Conservation (phyloP, 2,888 invertebrate species). For the Tenthredo distinguenda region DNA sequence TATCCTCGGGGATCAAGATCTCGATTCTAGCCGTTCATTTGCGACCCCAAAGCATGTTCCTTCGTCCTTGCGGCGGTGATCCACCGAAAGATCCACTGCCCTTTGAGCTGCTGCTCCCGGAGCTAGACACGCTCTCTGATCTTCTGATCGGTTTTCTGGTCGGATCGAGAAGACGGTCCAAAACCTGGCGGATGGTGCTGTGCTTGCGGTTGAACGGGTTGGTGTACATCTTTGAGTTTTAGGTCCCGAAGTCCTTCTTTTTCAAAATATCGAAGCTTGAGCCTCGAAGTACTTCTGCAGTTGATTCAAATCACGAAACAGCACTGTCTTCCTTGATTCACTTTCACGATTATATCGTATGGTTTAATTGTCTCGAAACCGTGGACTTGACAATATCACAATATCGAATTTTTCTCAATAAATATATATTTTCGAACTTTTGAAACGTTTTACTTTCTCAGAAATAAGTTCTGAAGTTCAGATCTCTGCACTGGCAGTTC, state of each 20-base stretch:
- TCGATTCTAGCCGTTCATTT: slow-evolving; percentile 64
- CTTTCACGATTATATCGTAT: slow-evolving; percentile 8
- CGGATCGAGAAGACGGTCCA: slow-evolving; percentile 83
- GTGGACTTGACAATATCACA: neutral
- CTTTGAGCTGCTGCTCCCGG: slow-evolving; percentile 66
- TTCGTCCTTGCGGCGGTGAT: slow-evolving; percentile 61
- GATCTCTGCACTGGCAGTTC: slow-evolving; percentile 6
- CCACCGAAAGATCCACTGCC: slow-evolving; percentile 67
- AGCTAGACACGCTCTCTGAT: slow-evolving; percentile 73
- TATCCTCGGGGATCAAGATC: slow-evolving; percentile 1
- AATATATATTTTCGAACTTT: neutral
- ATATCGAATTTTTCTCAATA: neutral
- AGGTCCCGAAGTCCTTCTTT: neutral
- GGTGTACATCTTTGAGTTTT: slow-evolving; percentile 81
- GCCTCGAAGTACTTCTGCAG: neutral
- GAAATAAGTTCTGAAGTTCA: neutral
- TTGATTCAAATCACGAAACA: slow-evolving; percentile 25
- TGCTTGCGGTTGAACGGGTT: slow-evolving; percentile 87
- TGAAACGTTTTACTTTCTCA: neutral
- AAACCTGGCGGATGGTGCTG: slow-evolving; percentile 83
- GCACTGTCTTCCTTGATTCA: slow-evolving; percentile 1
- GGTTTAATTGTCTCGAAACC: neutral
- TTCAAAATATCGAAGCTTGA: slow-evolving; percentile 7
- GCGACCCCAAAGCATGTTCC: slow-evolving; percentile 71
- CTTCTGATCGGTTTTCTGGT: slow-evolving; percentile 70